Percentiles rank a stretch among this genome's conserved stretches.
These are phyloP conservation scores for Sylvilagus bachmani DNA, from an alignment of 2,113 vertebrate genomes.

Conservation along the genomic window DNA sequence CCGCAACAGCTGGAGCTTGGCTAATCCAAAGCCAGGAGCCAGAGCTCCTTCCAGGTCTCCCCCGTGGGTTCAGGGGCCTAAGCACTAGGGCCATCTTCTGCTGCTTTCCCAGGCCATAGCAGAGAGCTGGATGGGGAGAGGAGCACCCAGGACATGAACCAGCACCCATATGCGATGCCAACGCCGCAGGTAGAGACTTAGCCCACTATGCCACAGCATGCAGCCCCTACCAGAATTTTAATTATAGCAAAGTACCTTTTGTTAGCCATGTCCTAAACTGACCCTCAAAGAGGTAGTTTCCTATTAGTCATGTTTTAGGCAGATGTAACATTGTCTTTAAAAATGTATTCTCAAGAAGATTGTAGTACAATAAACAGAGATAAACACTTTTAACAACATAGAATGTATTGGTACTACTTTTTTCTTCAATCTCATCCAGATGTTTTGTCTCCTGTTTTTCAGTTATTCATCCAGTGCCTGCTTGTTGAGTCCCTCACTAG, in stretches of 20 bases:
- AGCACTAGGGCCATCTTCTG: too few species aligned
- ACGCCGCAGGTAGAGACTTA: too few species aligned
- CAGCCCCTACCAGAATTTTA: neutral
- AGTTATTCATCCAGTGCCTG: neutral
- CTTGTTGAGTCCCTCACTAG: neutral
- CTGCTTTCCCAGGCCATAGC: too few species aligned
- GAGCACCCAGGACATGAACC: too few species aligned
- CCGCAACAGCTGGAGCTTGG: too few species aligned
- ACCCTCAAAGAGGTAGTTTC: neutral
- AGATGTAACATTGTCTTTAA: neutral
- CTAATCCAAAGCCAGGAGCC: too few species aligned
- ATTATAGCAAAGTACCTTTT: conserved; percentile 23
- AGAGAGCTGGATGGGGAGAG: too few species aligned
- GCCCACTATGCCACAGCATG: too few species aligned
- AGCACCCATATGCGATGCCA: too few species aligned
- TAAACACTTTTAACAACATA: neutral
- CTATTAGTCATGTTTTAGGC: neutral
- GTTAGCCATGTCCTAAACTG: neutral
- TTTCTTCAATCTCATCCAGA: neutral
- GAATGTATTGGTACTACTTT: neutral
- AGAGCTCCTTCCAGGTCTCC: too few species aligned
- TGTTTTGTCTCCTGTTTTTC: neutral
- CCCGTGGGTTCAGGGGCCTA: too few species aligned
- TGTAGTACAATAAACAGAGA: neutral
- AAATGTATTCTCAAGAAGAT: neutral